Evolutionary conservation across 2,113 vertebrate genomes (phyloP).

Genomic region (Coracopsis vasa): DNA sequence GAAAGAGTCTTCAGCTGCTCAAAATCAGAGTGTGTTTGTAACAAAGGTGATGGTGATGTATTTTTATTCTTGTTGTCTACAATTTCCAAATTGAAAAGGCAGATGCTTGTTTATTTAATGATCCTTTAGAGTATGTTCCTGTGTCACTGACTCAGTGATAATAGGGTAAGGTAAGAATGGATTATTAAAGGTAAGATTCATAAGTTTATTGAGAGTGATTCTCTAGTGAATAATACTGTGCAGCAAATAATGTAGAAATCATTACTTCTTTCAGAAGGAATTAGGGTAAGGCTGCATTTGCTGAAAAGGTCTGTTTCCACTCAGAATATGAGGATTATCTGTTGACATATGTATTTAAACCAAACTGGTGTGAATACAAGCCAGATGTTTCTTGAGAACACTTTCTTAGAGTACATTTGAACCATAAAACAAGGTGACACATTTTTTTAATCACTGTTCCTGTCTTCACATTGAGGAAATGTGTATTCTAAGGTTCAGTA

Average conservation of each 20-base stretch:
- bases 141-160: not conserved
- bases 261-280: not conserved
- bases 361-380: not conserved
- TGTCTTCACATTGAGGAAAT: not conserved
- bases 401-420: not conserved
- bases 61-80: not conserved
- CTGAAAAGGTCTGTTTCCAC: conserved; percentile 5
- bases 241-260: not conserved
- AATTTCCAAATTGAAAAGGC: not conserved
- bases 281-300: not conserved
- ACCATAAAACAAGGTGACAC: not conserved
- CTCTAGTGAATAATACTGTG: not conserved
- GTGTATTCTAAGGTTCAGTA: not conserved
- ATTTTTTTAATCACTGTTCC: not conserved
- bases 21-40: not conserved
- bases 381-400: conserved; percentile 1
- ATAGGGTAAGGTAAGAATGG: not conserved
- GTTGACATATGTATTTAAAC: conserved; percentile 10
- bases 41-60: not conserved
- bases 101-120: not conserved
- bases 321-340: not conserved
- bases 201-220: not conserved
- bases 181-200: not conserved
- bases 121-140: not conserved
- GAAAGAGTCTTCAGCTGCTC: not conserved